Evolutionary conservation across 2,888 invertebrate species (phyloP), one percentile per base, ranked within the genome.

Genomic region (Peribatodes rhomboidaria): DNA sequence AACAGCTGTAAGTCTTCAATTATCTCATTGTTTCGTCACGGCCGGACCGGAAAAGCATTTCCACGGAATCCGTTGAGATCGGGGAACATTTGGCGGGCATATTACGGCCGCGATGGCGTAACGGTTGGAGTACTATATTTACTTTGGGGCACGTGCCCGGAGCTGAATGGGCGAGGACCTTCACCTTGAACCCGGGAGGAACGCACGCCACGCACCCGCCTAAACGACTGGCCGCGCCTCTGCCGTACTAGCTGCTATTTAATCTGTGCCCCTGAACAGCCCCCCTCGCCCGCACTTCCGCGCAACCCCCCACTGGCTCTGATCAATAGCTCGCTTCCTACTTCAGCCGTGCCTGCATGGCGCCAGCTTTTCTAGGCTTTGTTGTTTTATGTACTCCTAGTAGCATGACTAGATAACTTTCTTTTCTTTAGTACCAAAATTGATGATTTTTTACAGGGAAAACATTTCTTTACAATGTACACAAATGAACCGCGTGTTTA

Each of bases 111-210:
- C 76, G 80, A 79, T 84, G 82, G 83, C 85, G 87, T 88, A 88
- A 88, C 86, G 74, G 76, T 76, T 75, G 69, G 81, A 84, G 86
- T 89, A 90, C 90, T 90, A 91, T 92, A 91, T 92, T 92, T 92
- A 92, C 91, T 89, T 90, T 88, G 81, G 83, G 89, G 87, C 92
- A 92, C 92, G 92, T 92, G 92, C 87, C 87, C 84, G 75, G 85
- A 84, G 78, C 81, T 93, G 90, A 93, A 93, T 93, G 92, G 87
- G 89, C 85, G 79, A 88, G 84, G 83, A 81, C 87, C 88, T 88
- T 90, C 89, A 76, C 93, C 92, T 91, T 92, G 92, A 92, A 92
- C 92, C 86, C 84, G 82, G 79, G 82, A 85, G 86, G 83, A 86
- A 87, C 87, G 87, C 88, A 86, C 85, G 81, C 85, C 83, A 88